These are phyloP conservation scores for Trichopria drosophilae DNA, from an alignment of 2,888 invertebrate species.

Conservation along the genomic window DNA sequence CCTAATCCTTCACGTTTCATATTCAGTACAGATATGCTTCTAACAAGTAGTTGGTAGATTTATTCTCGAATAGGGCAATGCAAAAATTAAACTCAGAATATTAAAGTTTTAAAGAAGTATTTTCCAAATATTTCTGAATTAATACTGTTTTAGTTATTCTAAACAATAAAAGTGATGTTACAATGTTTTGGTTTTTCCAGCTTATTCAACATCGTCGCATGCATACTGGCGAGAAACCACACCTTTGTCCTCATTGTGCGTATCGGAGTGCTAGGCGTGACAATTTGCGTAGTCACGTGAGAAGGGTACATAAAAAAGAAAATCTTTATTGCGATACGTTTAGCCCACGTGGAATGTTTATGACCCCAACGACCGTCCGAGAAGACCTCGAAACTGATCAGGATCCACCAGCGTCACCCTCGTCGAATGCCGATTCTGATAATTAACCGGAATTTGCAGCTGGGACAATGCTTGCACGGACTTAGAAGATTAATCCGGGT, in stretches of 20 bases:
- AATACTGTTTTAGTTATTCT: no score
- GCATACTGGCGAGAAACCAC: slow-evolving; percentile 64
- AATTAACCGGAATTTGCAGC: no score
- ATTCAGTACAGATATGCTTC: no score
- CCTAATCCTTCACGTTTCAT: no score
- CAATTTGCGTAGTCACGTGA: slow-evolving; percentile 63
- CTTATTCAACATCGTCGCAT: slow-evolving; percentile 63
- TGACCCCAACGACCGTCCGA: slow-evolving; percentile 35
- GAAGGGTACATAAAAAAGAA: slow-evolving; percentile 63
- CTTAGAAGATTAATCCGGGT: no score
- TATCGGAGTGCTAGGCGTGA: slow-evolving; percentile 63
- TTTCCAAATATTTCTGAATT: neutral
- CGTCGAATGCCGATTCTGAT: no score
- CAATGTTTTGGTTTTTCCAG: slow-evolving; percentile 48
- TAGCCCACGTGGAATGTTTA: slow-evolving; percentile 61
- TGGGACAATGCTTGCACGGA: no score
- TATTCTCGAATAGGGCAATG: no score
- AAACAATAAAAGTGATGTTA: no score
- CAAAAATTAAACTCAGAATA: no score
- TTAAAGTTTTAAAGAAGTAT: neutral
- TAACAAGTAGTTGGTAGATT: no score
- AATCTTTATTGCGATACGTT: slow-evolving; percentile 64
- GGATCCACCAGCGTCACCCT: neutral
- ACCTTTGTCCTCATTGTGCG: slow-evolving; percentile 63
- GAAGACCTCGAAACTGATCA: slow-evolving; percentile 1